A percentile compares a stretch with the other conserved stretches of the same genome.
phyloP scores from a whole-genome alignment of 2,113 vertebrate species.

The Macquaria australasica region DNA sequence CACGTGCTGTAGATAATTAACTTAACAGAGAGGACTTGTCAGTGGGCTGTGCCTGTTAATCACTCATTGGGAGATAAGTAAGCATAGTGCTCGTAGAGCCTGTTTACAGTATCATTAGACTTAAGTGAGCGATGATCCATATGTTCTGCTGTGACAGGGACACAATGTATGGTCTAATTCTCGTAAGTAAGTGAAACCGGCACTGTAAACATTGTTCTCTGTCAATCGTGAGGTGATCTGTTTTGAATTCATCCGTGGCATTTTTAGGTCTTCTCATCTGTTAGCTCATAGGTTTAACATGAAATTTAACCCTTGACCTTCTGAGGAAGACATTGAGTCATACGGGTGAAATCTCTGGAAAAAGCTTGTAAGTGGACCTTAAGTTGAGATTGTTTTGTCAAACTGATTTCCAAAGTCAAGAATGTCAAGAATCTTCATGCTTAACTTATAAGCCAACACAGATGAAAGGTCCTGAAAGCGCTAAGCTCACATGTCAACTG shows the following conservation, averaged over 20 bases:
- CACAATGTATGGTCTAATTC: slow-evolving; percentile 14
- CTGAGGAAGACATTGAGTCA: not conserved
- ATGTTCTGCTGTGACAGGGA: slow-evolving; percentile 17
- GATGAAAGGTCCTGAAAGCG: not conserved
- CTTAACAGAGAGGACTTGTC: slow-evolving; percentile 35
- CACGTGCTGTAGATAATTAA: slow-evolving; percentile 36
- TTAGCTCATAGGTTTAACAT: not conserved
- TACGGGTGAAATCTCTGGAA: not conserved
- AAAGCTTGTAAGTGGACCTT: not conserved
- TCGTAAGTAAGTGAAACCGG: not conserved
- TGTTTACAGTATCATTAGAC: slow-evolving; percentile 21
- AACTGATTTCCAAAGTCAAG: not conserved
- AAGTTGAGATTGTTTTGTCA: not conserved
- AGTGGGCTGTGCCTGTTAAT: slow-evolving; percentile 45
- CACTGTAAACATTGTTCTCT: slow-evolving; percentile 3
- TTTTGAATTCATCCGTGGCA: not conserved
- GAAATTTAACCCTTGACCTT: not conserved
- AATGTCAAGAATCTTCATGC: not conserved
- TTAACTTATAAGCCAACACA: not conserved
- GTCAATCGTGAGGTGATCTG: not conserved
- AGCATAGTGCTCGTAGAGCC: slow-evolving; percentile 14
- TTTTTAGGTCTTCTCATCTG: not conserved
- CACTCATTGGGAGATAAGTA: slow-evolving; percentile 23
- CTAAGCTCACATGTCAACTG: not conserved
- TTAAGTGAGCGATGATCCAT: slow-evolving; percentile 25